These are phyloP conservation scores for Gallinago paraguaiae DNA, from an alignment of 2,113 vertebrate genomes.

Conservation along the genomic window DNA sequence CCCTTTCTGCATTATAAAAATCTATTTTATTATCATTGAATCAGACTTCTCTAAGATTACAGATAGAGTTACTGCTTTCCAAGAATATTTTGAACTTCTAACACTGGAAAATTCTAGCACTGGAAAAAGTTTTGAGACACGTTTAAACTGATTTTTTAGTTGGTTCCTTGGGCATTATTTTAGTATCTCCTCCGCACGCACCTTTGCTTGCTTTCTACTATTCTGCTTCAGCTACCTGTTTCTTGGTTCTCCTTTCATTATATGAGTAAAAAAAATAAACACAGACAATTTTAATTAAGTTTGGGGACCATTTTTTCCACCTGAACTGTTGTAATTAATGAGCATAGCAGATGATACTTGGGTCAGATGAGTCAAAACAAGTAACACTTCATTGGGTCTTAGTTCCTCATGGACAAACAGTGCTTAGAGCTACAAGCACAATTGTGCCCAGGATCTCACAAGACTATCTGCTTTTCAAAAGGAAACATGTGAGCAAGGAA, in stretches of 20 bases:
- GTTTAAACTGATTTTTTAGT: not conserved
- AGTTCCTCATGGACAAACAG: not conserved
- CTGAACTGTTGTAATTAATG: conserved; percentile 4
- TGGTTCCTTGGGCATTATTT: not conserved
- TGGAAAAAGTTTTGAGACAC: not conserved
- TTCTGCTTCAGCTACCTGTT: not conserved
- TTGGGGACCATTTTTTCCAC: not conserved
- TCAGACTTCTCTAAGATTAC: not conserved
- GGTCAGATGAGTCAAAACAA: not conserved
- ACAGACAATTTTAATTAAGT: not conserved
- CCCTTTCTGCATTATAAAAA: not conserved
- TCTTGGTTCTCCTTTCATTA: not conserved
- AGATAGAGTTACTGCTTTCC: not conserved
- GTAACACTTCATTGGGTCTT: not conserved
- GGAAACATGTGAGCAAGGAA: not conserved
- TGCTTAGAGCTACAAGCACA: not conserved
- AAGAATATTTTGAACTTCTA: not conserved
- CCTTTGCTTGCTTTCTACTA: not conserved
- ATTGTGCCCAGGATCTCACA: not conserved
- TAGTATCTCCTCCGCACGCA: not conserved
- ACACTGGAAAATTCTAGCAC: not conserved
- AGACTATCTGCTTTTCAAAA: not conserved
- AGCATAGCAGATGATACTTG: not conserved
- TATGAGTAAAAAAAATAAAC: not conserved
- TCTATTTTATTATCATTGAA: not conserved